These are phyloP conservation scores for Andricus grossulariae DNA, from an alignment of 1,140 invertebrate genomes.

Conservation along the genomic window DNA sequence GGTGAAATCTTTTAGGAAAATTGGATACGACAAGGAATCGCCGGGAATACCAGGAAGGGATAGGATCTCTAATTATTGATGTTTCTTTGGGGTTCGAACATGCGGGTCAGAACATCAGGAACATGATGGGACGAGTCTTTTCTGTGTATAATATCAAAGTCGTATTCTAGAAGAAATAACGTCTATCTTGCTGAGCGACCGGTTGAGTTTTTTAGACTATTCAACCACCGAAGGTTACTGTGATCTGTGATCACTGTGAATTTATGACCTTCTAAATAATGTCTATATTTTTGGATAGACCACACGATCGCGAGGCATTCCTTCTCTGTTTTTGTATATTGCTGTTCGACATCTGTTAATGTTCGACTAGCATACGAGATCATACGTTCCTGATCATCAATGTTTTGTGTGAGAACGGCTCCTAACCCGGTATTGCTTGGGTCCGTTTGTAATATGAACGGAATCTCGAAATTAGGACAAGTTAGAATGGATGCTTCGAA, in stretches of 20 bases:
- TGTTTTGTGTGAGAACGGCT: slow-evolving; percentile 39
- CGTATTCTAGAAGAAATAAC: slow-evolving; percentile 61
- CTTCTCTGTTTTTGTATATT: background rate
- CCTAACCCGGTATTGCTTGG: slow-evolving; percentile 34
- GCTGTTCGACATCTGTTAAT: slow-evolving; percentile 6
- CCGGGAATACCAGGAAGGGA: slow-evolving; percentile 31
- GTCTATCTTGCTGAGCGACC: slow-evolving; percentile 71
- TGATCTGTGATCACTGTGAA: slow-evolving; percentile 75
- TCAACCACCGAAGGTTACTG: slow-evolving; percentile 73
- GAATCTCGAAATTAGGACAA: slow-evolving; percentile 3
- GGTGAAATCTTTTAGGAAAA: slow-evolving; percentile 33
- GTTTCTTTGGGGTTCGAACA: background rate
- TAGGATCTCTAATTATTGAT: background rate
- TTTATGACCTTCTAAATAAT: background rate
- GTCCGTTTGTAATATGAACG: background rate
- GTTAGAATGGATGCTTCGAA: background rate
- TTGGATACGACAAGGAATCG: background rate
- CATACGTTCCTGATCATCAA: slow-evolving; percentile 7
- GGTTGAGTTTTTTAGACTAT: slow-evolving; percentile 48
- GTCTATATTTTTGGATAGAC: background rate
- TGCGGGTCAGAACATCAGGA: slow-evolving; percentile 31
- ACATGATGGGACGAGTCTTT: slow-evolving; percentile 38
- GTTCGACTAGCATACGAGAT: slow-evolving; percentile 33
- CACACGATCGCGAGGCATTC: background rate
- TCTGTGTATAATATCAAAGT: slow-evolving; percentile 64